Evolutionary conservation across 2,888 invertebrate species (phyloP).

Genomic region (Lagria hirta): DNA sequence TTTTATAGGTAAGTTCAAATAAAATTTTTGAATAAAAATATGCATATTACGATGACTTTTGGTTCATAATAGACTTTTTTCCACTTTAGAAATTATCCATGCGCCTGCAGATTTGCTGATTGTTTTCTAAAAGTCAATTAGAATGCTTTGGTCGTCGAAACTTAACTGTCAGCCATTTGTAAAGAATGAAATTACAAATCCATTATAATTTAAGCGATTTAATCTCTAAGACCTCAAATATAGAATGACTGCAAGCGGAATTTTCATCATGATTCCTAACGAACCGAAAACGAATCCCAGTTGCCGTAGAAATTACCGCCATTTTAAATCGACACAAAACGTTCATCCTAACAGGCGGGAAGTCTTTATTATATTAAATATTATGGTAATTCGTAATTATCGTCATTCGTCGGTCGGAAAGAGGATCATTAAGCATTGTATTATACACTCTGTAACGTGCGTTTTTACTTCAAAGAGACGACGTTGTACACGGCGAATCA

Average conservation of each 20-base stretch:
- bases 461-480: constrained; percentile 18
- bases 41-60: no score
- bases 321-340: constrained; percentile 47
- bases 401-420: constrained; percentile 37
- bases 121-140: constrained; percentile 22
- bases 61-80: no score
- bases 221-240: constrained; percentile 42
- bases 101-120: constrained; percentile 8
- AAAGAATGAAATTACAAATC: constrained; percentile 44
- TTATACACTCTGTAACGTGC: constrained; percentile 9
- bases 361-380: constrained; percentile 49
- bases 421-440: constrained; percentile 32
- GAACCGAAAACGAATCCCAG: constrained; percentile 46
- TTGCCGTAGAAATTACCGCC: constrained; percentile 47
- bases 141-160: constrained; percentile 5
- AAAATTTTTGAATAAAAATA: no score
- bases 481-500: constrained; percentile 23
- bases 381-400: constrained; percentile 50
- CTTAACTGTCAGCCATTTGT: constrained; percentile 33
- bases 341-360: constrained; percentile 40
- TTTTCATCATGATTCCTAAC: constrained; percentile 47
- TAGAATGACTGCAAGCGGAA: constrained; percentile 32
- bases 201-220: constrained; percentile 46
- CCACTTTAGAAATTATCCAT: no score
- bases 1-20: no score